A percentile compares a stretch with the other conserved stretches of the same genome.
phyloP scores from a whole-genome alignment of 1,140 invertebrate species.

The Sesamia nonagrioides region DNA sequence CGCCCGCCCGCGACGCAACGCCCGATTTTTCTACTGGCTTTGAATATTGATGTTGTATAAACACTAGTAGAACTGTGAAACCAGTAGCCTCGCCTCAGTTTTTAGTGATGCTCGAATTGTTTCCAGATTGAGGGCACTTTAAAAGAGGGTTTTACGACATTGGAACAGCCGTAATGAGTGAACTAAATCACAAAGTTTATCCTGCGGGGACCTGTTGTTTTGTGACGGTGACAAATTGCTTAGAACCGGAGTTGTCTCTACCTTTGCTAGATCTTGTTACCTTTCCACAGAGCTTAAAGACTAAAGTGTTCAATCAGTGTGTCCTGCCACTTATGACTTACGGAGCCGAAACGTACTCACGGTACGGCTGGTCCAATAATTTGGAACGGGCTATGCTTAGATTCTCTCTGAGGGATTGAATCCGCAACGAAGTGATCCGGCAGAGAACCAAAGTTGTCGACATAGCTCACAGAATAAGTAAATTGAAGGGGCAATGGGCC shows the following conservation, averaged over 20 bases:
- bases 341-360: too few species aligned
- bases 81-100: slow-evolving; percentile 28
- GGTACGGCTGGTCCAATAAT: too few species aligned
- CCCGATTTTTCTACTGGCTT: slow-evolving; percentile 62
- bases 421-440: too few species aligned
- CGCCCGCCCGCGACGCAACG: slow-evolving; percentile 20
- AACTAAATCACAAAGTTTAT: slow-evolving; percentile 47
- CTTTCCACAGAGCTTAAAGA: too few species aligned
- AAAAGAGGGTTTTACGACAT: slow-evolving; percentile 38
- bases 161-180: slow-evolving; percentile 38
- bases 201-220: slow-evolving; percentile 37
- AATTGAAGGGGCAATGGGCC: too few species aligned
- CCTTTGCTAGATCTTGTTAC: too few species aligned
- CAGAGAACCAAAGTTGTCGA: too few species aligned
- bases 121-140: slow-evolving; percentile 32
- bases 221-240: slow-evolving; percentile 41
- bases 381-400: too few species aligned
- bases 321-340: too few species aligned
- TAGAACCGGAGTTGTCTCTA: slow-evolving; percentile 19
- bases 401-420: too few species aligned
- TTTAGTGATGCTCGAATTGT: slow-evolving; percentile 33
- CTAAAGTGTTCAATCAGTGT: too few species aligned
- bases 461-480: too few species aligned
- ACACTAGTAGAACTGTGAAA: slow-evolving; percentile 41
- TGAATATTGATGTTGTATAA: slow-evolving; percentile 66